Evolutionary conservation across 2,888 invertebrate genomes (phyloP), one percentile per base, ranked within the genome.

Genomic region (Acanthococcus lagerstroemiae): DNA sequence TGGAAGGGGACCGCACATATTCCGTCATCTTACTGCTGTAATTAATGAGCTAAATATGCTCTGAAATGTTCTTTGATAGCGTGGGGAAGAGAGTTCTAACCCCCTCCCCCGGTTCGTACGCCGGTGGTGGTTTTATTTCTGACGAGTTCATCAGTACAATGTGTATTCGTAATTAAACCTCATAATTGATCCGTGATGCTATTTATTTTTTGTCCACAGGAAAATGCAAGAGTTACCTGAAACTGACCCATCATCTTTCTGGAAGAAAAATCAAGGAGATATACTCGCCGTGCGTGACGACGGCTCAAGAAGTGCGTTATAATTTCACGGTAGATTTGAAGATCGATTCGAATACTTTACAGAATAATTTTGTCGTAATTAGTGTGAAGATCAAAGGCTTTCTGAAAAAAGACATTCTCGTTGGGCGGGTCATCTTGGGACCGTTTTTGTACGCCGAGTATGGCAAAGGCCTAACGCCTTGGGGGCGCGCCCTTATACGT

Each of bases 361-460:
- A 71, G 2, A 73, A 74, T 58, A 69, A 70, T 21, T 73, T 71
- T 50, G 30, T 74, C 4, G 71, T 74, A 9, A 69, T 74, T 27
- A 72, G 72, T 7, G 70, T 74, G 5, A 71, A 72, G 69, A 68
- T 71, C 24, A 71, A 69, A 58, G 71, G 70, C 12, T 67, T 69
- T 26, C 66, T 72, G 25, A 72, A 70, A 25, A 72, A 70, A 7
- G 73, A 74, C 66, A 69, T 70, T 37, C 69, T 71, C 17, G 55
- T 74, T 9, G 75, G 74, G 0, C 69, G 74, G 30, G 68, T 73
- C 4, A 70, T 72, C 21, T 69, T 73, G 7, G 75, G 75, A 5
- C 75, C 75, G 1, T 72, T 71, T 55, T 71, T 72, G 6, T 72
- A 72, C 50, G 69, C 71, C 7, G 71, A 72, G 21, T 70, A 69